phyloP scores from a whole-genome alignment of 1,140 invertebrate species.

The Cotesia chilonis region DNA sequence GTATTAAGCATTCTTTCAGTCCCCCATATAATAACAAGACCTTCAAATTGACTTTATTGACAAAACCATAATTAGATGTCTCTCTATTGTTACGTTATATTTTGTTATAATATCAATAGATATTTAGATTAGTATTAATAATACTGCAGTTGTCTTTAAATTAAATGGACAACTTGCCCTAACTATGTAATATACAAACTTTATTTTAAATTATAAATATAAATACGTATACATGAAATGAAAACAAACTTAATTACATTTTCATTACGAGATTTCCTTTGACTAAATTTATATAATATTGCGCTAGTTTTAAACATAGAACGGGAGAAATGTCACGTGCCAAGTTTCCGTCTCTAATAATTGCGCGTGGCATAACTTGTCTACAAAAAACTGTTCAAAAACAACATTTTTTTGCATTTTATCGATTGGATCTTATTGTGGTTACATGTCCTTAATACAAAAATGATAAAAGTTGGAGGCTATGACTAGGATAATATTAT shows the following conservation, averaged over 20 bases:
- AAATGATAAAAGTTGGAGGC: too few relatives aligned
- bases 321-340: neutral
- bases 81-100: too few relatives aligned
- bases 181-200: neutral
- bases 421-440: too few relatives aligned
- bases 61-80: too few relatives aligned
- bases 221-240: neutral
- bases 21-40: neutral
- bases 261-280: neutral
- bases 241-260: slow-evolving; percentile 10
- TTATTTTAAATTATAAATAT: neutral
- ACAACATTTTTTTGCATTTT: too few relatives aligned
- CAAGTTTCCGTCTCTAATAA: neutral
- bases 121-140: neutral
- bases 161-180: too few relatives aligned
- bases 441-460: too few relatives aligned
- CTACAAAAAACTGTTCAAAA: too few relatives aligned
- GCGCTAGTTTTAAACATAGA: neutral
- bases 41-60: too few relatives aligned
- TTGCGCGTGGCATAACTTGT: too few relatives aligned
- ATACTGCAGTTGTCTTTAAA: too few relatives aligned
- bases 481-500: too few relatives aligned
- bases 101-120: slow-evolving; percentile 40
- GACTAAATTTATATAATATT: neutral
- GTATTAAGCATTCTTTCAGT: neutral